Evolutionary conservation across 2,888 invertebrate genomes (phyloP), one percentile per base, ranked within the genome.

Genomic region (Phalera bucephala): DNA sequence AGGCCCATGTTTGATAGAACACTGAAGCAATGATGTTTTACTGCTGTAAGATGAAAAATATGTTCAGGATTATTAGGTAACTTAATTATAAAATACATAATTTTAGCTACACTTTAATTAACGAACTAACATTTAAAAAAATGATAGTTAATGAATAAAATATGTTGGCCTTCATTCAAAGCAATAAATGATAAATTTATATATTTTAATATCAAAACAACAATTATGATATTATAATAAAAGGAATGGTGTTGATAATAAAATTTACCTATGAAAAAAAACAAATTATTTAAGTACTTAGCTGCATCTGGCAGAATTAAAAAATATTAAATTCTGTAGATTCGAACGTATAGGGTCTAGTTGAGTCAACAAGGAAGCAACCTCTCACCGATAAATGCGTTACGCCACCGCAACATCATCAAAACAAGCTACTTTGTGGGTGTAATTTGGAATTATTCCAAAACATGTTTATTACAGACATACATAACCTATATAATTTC

Each of bases 361-460:
- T 25, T 6, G 2, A 12, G 25, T 25, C 25, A 12, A 25, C 12
- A 25, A 12, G 25, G 8, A 33, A 11, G 15, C 9, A 13, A 6
- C 14, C 25, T 32, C 31, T 17, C 11, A 25, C 12, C 15, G 33
- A 41, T 45, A 31, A 37, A 38, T 32, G 23, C 43, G 26, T 29
- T 33, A 40, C 36, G 39, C 32, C 31, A 17, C 3, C 3, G 22
- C 33, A 35, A 36, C 10, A 49, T 39, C 36, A 53, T 42, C 35
- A 28, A 30, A 50, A 36, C 40, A 31, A 32, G 12, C 31, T 21
- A 62, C 51, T 52, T 60, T 62, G 59, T 64, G 40, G 33, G 31
- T 55, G 37, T 46, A 43, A 56, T 53, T 67, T 69, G 70, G 66
- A 63, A 32, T 33, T 34, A 40, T 26, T 57, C 59, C 54, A 60